Evolutionary conservation across 1,140 invertebrate genomes (phyloP), one percentile per base, ranked within the genome.

Genomic region (Pogonus chalceus): DNA sequence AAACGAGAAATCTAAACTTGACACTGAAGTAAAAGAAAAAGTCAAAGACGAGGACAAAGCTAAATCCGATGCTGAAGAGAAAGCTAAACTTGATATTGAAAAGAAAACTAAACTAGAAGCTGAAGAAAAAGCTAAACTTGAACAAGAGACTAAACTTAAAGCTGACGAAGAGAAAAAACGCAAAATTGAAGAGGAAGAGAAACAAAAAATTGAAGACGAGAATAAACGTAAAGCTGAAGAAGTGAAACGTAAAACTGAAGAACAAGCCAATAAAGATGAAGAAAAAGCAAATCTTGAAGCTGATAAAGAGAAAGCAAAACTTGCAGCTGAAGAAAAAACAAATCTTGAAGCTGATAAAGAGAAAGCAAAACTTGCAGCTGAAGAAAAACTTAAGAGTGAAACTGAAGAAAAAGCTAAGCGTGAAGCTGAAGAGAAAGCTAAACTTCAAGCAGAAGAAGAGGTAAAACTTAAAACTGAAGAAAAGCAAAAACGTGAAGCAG

Each of bases 281-380:
- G 22, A 61, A 60, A 23, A 56, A 56, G 26, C 31, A 0, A 65
- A 64, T 7, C 65, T 63, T 23, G 66, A 68, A 51, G 64, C 62
- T n/a, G 67, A 68, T 3, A 65, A 70, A 55, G 68, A 70, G 12
- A 62, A 51, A 21, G 62, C 60, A 1, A 60, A 61, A 35, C 58
- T 64, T 31, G 47, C 60, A 50, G 55, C 49, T 21, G 62, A 65
- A 47, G 35, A 23, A 49, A 67, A 67, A 46, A 65, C 60, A 20
- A 70, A 70, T 54, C 63, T 63, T n/a, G 65, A 69, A 54, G 68
- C 61, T 21, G 65, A 71, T 50, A 69, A 65, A 49, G n/a, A n/a
- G n/a, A 63, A 68, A n/a, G 64, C 67, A 35, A 69, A 67, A 59
- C 62, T 61, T 9, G 54, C 60, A 56, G 26, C 22, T 22, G 53